phyloP scores from a whole-genome alignment of 2,113 vertebrate genomes.

The Pantherophis guttatus region DNA sequence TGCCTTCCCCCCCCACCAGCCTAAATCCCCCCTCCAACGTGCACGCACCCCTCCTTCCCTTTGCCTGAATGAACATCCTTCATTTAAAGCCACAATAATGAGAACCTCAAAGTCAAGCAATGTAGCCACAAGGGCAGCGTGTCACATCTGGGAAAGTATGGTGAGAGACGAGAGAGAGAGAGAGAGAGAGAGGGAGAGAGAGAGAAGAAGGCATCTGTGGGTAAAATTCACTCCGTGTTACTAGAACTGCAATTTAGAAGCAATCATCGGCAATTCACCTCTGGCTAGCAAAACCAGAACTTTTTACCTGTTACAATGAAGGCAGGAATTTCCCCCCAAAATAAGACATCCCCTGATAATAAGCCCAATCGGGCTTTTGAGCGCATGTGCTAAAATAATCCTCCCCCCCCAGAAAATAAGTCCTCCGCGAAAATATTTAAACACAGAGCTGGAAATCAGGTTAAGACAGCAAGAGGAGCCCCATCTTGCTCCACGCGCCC shows the following conservation, averaged over 20 bases:
- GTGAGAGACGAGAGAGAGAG: not conserved
- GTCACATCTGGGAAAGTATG: not conserved
- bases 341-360: too few species aligned
- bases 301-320: not conserved
- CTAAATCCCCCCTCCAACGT: conserved; percentile 62
- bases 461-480: too few species aligned
- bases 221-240: conserved; percentile 63
- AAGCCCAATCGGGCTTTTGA: too few species aligned
- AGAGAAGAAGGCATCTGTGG: conserved; percentile 54
- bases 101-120: conserved; percentile 82
- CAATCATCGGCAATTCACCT: conserved; percentile 57
- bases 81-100: conserved; percentile 82
- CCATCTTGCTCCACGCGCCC: too few species aligned
- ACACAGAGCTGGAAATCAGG: too few species aligned
- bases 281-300: conserved; percentile 59
- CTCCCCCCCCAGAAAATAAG: too few species aligned
- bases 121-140: conserved; percentile 77
- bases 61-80: conserved; percentile 79
- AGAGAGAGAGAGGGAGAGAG: not conserved
- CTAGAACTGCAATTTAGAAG: conserved; percentile 59
- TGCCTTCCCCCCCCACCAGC: conserved; percentile 55
- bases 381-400: too few species aligned
- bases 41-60: conserved; percentile 65
- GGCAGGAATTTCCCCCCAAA: not conserved
- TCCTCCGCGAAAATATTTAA: too few species aligned